Percentiles rank a stretch among this genome's conserved stretches.
Conservation (phyloP, 2,888 invertebrate genomes). For the Eretmocerus hayati region DNA sequence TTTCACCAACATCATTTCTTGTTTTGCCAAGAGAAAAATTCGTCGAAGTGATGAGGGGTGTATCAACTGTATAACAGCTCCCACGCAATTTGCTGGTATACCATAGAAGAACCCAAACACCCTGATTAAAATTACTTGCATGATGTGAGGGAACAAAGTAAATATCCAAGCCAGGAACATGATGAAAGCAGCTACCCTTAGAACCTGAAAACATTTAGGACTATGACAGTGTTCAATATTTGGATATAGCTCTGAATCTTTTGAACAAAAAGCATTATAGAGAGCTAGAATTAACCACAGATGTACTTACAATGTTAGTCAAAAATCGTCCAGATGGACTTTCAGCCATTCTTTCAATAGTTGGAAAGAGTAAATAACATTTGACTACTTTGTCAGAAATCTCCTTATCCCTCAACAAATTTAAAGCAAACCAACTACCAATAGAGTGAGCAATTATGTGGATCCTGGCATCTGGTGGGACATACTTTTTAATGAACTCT, state of each 20-base stretch:
- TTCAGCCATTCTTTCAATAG: conserved; percentile 73
- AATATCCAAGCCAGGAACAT: conserved; percentile 50
- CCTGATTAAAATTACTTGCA: conserved; percentile 51
- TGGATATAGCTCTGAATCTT: too few species aligned
- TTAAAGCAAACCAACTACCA: conserved; percentile 76
- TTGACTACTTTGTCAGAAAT: conserved; percentile 55
- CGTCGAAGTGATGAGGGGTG: conserved; percentile 57
- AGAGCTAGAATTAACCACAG: too few species aligned
- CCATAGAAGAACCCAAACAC: conserved; percentile 52
- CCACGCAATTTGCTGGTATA: conserved; percentile 50
- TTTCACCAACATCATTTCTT: conserved; percentile 73
- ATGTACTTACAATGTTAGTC: conserved; percentile 55
- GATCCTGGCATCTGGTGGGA: conserved; percentile 66
- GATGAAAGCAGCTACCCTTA: conserved; percentile 48
- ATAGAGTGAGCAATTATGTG: conserved; percentile 88
- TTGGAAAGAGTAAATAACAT: conserved; percentile 76
- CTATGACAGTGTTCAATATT: neutral
- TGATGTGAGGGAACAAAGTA: conserved; percentile 50
- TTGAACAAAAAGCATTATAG: too few species aligned
- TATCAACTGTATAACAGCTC: conserved; percentile 53
- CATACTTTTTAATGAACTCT: conserved; percentile 65
- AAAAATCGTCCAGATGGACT: conserved; percentile 67
- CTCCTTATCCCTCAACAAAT: conserved; percentile 58
- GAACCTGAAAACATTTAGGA: conserved; percentile 34
- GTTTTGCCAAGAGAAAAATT: conserved; percentile 63